phyloP scores from a whole-genome alignment of 2,888 invertebrate species.

The Sycophila texana region DNA sequence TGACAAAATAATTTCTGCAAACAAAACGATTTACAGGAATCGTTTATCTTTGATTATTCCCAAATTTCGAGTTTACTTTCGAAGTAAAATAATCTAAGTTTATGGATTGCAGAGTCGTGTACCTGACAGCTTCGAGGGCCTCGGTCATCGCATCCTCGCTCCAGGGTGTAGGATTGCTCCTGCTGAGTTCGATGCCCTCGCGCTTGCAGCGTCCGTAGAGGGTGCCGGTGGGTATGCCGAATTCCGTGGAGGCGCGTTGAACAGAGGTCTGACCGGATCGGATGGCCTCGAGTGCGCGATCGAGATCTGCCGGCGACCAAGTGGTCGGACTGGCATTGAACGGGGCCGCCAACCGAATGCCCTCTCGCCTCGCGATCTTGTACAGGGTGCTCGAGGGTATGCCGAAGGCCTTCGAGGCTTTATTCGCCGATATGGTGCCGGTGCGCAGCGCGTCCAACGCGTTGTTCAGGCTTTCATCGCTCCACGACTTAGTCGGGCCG shows the following conservation, averaged over 20 bases:
- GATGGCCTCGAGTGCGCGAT: constrained; percentile 88
- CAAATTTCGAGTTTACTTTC: no score
- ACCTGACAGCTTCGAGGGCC: constrained; percentile 92
- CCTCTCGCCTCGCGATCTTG: constrained; percentile 93
- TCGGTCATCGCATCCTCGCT: constrained; percentile 95
- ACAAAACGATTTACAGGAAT: no score
- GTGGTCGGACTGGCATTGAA: constrained; percentile 93
- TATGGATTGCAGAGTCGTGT: constrained; percentile 48
- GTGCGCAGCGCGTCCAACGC: constrained; percentile 89
- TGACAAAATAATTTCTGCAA: no score
- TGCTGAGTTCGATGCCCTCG: constrained; percentile 91
- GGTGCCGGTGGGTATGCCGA: constrained; percentile 92
- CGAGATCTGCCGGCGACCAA: constrained; percentile 90
- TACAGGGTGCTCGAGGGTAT: constrained; percentile 94
- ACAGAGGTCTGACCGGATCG: constrained; percentile 88
- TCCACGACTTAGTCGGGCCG: constrained; percentile 91
- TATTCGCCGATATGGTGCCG: constrained; percentile 92
- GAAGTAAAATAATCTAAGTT: background rate
- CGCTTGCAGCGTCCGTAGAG: constrained; percentile 92
- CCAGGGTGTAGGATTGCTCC: constrained; percentile 95
- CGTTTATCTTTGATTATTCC: no score
- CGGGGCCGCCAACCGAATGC: constrained; percentile 91
- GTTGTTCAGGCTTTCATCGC: constrained; percentile 87
- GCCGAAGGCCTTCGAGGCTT: constrained; percentile 93
- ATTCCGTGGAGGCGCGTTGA: constrained; percentile 90